Conservation (phyloP, 2,888 invertebrate species). For the Drosophila monieri region DNA sequence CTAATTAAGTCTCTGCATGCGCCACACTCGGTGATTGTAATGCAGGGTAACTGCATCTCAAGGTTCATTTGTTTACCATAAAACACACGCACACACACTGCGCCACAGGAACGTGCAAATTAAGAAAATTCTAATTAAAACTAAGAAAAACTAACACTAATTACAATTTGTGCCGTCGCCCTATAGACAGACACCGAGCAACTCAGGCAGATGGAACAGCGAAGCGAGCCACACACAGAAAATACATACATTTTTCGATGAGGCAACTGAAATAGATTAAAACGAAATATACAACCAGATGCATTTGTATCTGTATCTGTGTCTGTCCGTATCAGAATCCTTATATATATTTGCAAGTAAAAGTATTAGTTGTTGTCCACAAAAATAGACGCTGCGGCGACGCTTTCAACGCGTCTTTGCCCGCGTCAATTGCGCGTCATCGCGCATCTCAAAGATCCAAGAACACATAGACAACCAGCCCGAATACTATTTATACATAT, state of each 20-base stretch:
- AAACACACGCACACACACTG: constrained; percentile 23
- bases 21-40: constrained; percentile 14
- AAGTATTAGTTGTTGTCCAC: constrained; percentile 44
- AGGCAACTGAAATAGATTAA: constrained; percentile 72
- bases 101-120: constrained; percentile 41
- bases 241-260: constrained; percentile 48
- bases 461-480: constrained; percentile 35
- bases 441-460: constrained; percentile 57
- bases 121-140: constrained; percentile 66
- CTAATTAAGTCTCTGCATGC: constrained; percentile 16
- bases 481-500: constrained; percentile 29
- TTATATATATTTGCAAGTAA: constrained; percentile 35
- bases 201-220: constrained; percentile 35
- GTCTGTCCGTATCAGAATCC: constrained; percentile 39
- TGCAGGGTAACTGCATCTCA: constrained; percentile 60
- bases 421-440: constrained; percentile 80
- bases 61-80: constrained; percentile 53
- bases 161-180: constrained; percentile 72
- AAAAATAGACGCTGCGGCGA: constrained; percentile 64
- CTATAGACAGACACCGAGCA: constrained; percentile 50
- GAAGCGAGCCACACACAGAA: constrained; percentile 37
- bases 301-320: constrained; percentile 43
- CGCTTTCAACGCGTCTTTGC: constrained; percentile 76
- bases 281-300: constrained; percentile 59
- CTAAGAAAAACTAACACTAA: constrained; percentile 66